phyloP scores from a whole-genome alignment of 2,797 vertebrate species.

The Garrulus glandarius region DNA sequence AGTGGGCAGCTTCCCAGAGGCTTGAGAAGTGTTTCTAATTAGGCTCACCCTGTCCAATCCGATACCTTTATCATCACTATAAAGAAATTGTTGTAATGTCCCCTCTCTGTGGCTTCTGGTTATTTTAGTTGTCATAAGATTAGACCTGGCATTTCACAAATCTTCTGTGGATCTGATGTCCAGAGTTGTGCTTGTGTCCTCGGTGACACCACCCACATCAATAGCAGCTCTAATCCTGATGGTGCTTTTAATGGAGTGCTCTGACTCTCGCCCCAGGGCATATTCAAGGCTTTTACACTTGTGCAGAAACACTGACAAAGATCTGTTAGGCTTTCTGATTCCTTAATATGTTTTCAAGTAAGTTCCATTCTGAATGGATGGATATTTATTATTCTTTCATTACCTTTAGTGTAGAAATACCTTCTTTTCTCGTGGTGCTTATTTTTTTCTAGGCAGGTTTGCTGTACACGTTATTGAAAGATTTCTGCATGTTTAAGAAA shows the following conservation, averaged over 20 bases:
- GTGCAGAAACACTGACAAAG: slow-evolving; percentile 7
- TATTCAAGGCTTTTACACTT: slow-evolving; percentile 14
- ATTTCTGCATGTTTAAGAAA: not conserved
- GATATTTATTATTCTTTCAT: not conserved
- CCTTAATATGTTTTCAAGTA: slow-evolving; percentile 5
- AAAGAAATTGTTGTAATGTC: slow-evolving; percentile 36
- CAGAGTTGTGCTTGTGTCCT: slow-evolving; percentile 3
- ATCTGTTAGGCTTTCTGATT: slow-evolving; percentile 12
- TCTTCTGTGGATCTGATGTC: slow-evolving; percentile 37
- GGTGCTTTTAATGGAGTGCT: slow-evolving; percentile 5
- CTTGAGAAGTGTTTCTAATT: slow-evolving; percentile 57
- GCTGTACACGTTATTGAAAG: not conserved
- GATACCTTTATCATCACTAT: slow-evolving; percentile 51
- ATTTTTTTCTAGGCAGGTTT: not conserved
- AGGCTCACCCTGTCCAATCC: slow-evolving; percentile 38
- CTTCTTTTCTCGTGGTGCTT: not conserved
- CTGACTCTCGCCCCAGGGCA: slow-evolving; percentile 9
- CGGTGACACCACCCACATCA: slow-evolving; percentile 42
- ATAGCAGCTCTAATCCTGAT: slow-evolving; percentile 18
- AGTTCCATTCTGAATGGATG: not conserved
- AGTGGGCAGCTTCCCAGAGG: slow-evolving; percentile 52
- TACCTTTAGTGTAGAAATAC: not conserved
- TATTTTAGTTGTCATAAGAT: slow-evolving; percentile 50
- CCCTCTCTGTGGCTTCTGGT: slow-evolving; percentile 28
- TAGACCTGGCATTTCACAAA: slow-evolving; percentile 49